Conservation (phyloP, 2,113 vertebrate species). For the Thalassoma bifasciatum region DNA sequence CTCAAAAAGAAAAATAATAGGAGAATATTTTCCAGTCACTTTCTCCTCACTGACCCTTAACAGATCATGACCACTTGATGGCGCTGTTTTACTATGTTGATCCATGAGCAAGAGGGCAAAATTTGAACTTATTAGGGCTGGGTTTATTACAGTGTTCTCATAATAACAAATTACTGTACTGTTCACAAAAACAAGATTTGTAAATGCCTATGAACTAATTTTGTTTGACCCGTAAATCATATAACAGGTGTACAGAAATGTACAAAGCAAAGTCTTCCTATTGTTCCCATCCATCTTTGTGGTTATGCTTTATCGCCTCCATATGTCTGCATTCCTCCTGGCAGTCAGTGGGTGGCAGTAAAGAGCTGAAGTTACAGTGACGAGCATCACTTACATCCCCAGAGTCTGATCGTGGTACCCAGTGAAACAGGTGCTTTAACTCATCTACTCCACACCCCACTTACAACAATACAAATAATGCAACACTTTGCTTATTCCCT, state of each 20-base stretch:
- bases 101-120: neutral
- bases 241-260: too few relatives aligned
- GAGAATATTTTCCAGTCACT: neutral
- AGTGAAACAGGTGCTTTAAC: conserved; percentile 74
- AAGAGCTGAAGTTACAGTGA: conserved; percentile 58
- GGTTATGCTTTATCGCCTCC: neutral
- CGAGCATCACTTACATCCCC: conserved; percentile 39
- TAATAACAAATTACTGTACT: too few relatives aligned
- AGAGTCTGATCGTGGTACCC: conserved; percentile 28
- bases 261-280: too few relatives aligned
- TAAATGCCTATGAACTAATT: too few relatives aligned
- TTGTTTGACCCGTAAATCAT: too few relatives aligned
- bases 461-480: conserved; percentile 64
- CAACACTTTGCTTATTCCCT: conserved; percentile 58
- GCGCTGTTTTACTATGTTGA: conserved; percentile 29
- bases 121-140: too few relatives aligned
- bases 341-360: conserved; percentile 70
- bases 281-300: too few relatives aligned
- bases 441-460: conserved; percentile 34
- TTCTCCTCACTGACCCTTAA: neutral
- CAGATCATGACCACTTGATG: conserved; percentile 45
- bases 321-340: conserved; percentile 1
- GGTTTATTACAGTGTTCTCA: too few relatives aligned
- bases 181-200: too few relatives aligned
- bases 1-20: too few relatives aligned